Conservation (phyloP, 1,140 invertebrate genomes). For the Pseudomyrmex pallidus region DNA sequence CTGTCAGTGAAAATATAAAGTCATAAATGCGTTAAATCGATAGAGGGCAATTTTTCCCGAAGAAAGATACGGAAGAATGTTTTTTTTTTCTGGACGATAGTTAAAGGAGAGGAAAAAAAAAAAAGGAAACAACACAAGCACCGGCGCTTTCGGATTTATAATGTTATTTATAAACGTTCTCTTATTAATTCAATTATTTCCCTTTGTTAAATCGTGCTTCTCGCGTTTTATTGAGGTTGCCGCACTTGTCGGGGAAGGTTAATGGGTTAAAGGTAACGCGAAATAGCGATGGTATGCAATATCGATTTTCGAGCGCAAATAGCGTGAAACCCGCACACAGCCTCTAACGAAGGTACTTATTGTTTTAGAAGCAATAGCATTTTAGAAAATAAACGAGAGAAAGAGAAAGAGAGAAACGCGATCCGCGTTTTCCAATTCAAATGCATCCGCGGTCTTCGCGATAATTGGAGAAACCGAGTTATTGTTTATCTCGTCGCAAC, state of each 20-base stretch:
- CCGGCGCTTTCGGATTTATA: too few relatives aligned
- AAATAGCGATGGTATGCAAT: conserved; percentile 4
- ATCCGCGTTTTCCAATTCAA: too few relatives aligned
- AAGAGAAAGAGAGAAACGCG: too few relatives aligned
- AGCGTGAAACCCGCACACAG: not conserved
- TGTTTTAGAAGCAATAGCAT: conserved; percentile 1
- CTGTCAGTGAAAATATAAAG: conserved; percentile 10
- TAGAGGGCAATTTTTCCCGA: conserved; percentile 2
- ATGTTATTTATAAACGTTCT: too few relatives aligned
- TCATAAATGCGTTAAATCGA: conserved; percentile 5
- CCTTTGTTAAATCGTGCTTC: too few relatives aligned
- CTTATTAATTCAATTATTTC: too few relatives aligned
- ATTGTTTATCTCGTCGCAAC: too few relatives aligned
- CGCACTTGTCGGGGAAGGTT: conserved; percentile 9
- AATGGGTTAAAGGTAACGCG: conserved; percentile 7
- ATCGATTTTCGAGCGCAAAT: conserved; percentile 30
- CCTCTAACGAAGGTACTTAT: conserved; percentile 12
- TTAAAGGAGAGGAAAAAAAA: too few relatives aligned
- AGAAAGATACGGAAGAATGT: not conserved
- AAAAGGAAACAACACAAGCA: too few relatives aligned
- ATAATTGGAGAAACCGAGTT: too few relatives aligned
- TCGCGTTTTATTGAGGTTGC: conserved; percentile 23
- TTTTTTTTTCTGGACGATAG: too few relatives aligned
- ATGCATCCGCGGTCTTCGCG: too few relatives aligned
- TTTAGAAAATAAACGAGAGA: conserved; percentile 15